Conservation (phyloP, 2,888 invertebrate species). For the Seira ritae region DNA sequence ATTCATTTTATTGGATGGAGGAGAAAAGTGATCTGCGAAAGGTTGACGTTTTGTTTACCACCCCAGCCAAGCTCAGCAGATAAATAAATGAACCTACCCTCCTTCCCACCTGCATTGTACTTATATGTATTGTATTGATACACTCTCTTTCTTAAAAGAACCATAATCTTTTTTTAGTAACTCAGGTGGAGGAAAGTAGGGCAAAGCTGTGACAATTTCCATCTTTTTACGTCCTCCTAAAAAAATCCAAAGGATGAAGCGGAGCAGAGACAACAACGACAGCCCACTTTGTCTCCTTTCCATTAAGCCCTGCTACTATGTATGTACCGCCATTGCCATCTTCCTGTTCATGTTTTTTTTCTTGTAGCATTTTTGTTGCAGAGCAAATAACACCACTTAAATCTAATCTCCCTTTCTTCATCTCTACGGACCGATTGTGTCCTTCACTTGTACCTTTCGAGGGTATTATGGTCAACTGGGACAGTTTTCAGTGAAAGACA, state of each 20-base stretch:
- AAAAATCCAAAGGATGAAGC: conserved; percentile 38
- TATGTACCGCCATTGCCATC: conserved; percentile 25
- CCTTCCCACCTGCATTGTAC: too few relatives aligned
- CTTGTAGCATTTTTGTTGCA: conserved; percentile 26
- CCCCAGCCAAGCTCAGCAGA: too few relatives aligned
- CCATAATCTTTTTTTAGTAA: too few relatives aligned
- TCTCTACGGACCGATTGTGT: conserved; percentile 56
- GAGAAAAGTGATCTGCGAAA: too few relatives aligned
- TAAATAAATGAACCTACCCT: too few relatives aligned
- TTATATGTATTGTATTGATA: too few relatives aligned
- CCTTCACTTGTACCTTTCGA: conserved; percentile 35
- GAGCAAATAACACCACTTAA: conserved; percentile 58
- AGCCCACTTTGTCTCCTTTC: conserved; percentile 5
- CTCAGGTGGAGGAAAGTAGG: too few relatives aligned
- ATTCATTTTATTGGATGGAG: too few relatives aligned
- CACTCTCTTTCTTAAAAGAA: too few relatives aligned
- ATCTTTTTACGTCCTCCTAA: background rate
- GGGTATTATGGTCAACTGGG: conserved; percentile 52
- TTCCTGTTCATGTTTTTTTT: too few relatives aligned
- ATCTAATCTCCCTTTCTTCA: conserved; percentile 49
- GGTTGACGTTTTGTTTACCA: too few relatives aligned
- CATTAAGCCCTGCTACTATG: conserved; percentile 11
- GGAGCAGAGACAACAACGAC: background rate
- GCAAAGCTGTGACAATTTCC: too few relatives aligned
- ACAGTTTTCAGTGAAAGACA: conserved; percentile 45